Evolutionary conservation across 2,888 invertebrate genomes (phyloP), one percentile per base, ranked within the genome.

Genomic region (Drosophila formosana): DNA sequence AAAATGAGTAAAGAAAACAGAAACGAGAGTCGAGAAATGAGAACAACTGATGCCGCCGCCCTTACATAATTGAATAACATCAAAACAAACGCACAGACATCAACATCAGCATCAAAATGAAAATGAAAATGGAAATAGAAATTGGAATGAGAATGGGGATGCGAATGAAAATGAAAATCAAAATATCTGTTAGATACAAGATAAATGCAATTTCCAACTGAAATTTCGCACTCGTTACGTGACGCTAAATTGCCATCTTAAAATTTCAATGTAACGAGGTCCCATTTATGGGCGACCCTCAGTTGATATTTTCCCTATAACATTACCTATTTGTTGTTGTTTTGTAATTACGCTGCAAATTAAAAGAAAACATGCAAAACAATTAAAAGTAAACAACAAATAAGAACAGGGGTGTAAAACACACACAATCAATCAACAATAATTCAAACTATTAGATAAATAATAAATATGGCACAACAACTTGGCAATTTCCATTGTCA

Each of bases 31-130:
- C 26, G 5, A 30, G 11, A 9, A 37, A 37, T 37, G 37, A 32
- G 26, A 65, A 66, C 83, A 76, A 80, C 68, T 76, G 79, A 60
- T 56, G 52, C 61, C 75, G 37, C 37, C 70, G 51, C 57, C 75
- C 78, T 70, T 62, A 72, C 67, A 71, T 82, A 85, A 85, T 85
- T 85, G 85, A 85, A 85, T 89, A 85, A 82, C 89, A 85, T 85
- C 80, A 89, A 89, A 89, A 84, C 72, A 75, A 72, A 77, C 55
- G 62, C 63, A 34, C 39, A 52, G 68, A 66, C 65, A 69, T 41
- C 39, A 41, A 63, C 65, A 69, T 41, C 13, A 41, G 18, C 13
- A 41, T 41, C 13, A 18, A 18, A 25, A 41, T 41, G 6, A 41
- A 18, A 25, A n/a, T 13, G 9, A 28, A 51, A 41, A 57, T 53